Conservation (phyloP, 92 coral and sea anemone genomes). For the Hydrozoanthus gracilis region DNA sequence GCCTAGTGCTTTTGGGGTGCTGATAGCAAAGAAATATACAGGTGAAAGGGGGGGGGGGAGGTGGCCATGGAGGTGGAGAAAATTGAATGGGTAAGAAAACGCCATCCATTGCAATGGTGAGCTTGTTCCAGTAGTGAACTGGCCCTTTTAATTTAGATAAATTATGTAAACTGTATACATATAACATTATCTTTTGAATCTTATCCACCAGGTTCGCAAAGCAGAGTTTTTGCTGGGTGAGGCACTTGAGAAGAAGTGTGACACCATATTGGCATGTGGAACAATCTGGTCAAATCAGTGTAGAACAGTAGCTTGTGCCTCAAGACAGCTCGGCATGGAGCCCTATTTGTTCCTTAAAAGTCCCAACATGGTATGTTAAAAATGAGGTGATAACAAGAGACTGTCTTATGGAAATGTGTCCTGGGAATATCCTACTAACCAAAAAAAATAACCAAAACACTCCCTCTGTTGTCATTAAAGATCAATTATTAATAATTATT, state of each 20-base stretch:
- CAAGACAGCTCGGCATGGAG: constrained; percentile 56
- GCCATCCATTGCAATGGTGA: neutral
- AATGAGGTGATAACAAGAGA: too few species aligned
- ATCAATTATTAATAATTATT: too few species aligned
- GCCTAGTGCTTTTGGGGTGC: too few species aligned
- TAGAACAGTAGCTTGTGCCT: constrained; percentile 43
- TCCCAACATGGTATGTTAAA: constrained; percentile 26
- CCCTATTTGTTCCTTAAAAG: constrained; percentile 50
- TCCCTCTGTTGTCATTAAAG: too few species aligned
- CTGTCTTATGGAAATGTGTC: too few species aligned
- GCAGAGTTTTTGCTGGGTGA: constrained; percentile 44
- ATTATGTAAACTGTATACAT: neutral
- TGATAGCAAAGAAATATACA: too few species aligned
- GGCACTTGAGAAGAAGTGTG: constrained; percentile 47
- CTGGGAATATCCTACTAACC: too few species aligned
- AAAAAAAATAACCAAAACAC: too few species aligned
- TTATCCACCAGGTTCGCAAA: constrained; percentile 41
- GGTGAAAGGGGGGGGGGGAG: too few species aligned
- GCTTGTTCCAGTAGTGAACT: neutral
- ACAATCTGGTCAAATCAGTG: constrained; percentile 45
- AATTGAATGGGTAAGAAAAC: too few species aligned
- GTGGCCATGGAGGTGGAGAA: too few species aligned
- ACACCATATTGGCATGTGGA: constrained; percentile 45
- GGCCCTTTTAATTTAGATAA: too few species aligned
- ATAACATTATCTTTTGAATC: neutral